These are phyloP conservation scores for Hemibagrus guttatus DNA, from an alignment of 2,797 vertebrate genomes.

Conservation along the genomic window DNA sequence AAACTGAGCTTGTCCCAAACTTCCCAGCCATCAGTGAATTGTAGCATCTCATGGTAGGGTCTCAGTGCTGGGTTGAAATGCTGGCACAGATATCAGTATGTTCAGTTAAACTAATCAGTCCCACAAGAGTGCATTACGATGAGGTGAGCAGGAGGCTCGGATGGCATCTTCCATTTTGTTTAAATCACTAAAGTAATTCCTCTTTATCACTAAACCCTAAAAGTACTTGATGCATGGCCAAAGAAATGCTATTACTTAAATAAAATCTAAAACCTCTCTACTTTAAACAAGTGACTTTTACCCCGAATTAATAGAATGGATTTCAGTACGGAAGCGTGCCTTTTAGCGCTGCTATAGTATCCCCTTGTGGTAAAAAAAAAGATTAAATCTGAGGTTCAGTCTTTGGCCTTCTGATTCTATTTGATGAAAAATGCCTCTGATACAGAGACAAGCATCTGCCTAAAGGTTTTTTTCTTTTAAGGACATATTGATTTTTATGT, in stretches of 20 bases:
- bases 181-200: constrained; percentile 24
- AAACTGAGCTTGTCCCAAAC: not conserved
- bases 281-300: not conserved
- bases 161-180: not conserved
- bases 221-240: not conserved
- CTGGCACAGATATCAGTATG: constrained; percentile 6
- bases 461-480: constrained; percentile 30
- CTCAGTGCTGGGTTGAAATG: not conserved
- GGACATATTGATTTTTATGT: constrained; percentile 39
- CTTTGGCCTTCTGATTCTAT: constrained; percentile 20
- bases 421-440: constrained; percentile 22
- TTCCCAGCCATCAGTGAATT: not conserved
- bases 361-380: constrained; percentile 2
- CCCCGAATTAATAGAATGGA: not conserved
- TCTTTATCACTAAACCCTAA: constrained; percentile 2
- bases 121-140: not conserved
- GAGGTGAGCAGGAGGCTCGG: not conserved
- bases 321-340: not conserved
- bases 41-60: not conserved
- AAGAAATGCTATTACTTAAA: constrained; percentile 4
- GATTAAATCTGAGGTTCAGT: constrained; percentile 34
- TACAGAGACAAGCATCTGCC: constrained; percentile 37
- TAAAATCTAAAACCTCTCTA: not conserved
- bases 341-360: constrained; percentile 1
- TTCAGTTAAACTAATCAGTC: constrained; percentile 11